Evolutionary conservation across 2,888 invertebrate species (phyloP), one percentile per base, ranked within the genome.

Genomic region (Ennomos fuscantarius): DNA sequence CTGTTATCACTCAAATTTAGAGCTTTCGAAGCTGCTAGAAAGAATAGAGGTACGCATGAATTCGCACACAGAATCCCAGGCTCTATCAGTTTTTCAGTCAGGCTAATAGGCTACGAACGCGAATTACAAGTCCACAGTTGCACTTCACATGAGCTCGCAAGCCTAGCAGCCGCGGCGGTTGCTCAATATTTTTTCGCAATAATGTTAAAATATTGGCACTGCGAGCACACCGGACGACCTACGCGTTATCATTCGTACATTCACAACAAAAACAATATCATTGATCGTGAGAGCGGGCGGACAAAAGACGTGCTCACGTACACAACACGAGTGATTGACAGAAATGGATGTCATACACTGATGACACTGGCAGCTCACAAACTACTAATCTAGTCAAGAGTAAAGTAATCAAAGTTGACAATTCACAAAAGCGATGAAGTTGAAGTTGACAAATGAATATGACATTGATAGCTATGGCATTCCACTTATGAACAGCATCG

Each of bases 221-320:
- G 66, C 70, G 56, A 49, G 52, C 63, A 47, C 58, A 35, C 55
- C 53, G 55, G 52, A 63, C 65, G 60, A 63, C 65, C 63, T 68
- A 65, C 68, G 60, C 62, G 67, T 79, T 79, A 76, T 74, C 74
- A 71, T 75, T 76, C 48, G 71, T 68, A 74, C 64, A 60, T 78
- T 82, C 82, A 84, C 79, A 89, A 88, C 86, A 90, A 89, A 83
- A 89, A 90, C 87, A 90, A 79, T 78, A 79, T 58, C 82, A 87
- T 84, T 86, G 86, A 88, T 87, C 83, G 82, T 72, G 69, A 76
- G 72, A 13, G 46, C 24, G 71, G 54, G 59, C 52, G 45, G 55
- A 58, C 56, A 57, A 57, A 62, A 65, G 53, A 66, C 67, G 64
- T 68, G 58, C 57, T 64, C 52, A 58, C 64, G 55, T 59, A 53